Evolutionary conservation across 2,888 invertebrate genomes (phyloP).

Genomic region (Galerucella nymphaeae): DNA sequence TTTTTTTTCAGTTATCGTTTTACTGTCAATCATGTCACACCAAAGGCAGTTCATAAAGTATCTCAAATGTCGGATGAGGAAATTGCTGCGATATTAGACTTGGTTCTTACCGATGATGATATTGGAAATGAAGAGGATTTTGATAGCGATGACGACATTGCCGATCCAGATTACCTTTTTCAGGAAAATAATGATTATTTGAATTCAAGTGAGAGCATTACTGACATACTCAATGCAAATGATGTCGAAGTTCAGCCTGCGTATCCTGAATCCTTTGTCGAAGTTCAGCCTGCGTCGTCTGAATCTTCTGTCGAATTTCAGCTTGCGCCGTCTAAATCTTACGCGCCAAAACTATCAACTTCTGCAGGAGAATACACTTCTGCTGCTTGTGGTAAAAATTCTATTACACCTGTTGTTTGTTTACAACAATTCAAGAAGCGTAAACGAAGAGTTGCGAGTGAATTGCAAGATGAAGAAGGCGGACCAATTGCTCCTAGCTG

Average conservation of each 20-base stretch:
- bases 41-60: no score
- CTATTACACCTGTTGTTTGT: conserved; percentile 4
- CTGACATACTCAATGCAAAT: conserved; percentile 11
- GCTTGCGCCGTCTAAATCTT: background rate
- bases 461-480: conserved; percentile 14
- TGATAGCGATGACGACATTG: no score
- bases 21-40: no score
- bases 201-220: conserved; percentile 1
- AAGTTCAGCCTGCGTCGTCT: background rate
- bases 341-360: background rate
- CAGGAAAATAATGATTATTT: background rate
- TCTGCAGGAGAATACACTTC: background rate
- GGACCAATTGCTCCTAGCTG: conserved; percentile 14
- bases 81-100: no score
- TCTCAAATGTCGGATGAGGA: no score
- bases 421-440: conserved; percentile 11
- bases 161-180: background rate
- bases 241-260: background rate
- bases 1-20: no score
- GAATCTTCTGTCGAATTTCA: background rate
- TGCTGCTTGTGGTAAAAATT: conserved; percentile 7
- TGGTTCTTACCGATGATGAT: no score
- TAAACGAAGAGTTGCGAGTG: background rate
- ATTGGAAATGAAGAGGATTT: no score
- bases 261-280: no score